phyloP scores from a whole-genome alignment of 2,113 vertebrate species.

The Rhegmatorhina hoffmannsi region DNA sequence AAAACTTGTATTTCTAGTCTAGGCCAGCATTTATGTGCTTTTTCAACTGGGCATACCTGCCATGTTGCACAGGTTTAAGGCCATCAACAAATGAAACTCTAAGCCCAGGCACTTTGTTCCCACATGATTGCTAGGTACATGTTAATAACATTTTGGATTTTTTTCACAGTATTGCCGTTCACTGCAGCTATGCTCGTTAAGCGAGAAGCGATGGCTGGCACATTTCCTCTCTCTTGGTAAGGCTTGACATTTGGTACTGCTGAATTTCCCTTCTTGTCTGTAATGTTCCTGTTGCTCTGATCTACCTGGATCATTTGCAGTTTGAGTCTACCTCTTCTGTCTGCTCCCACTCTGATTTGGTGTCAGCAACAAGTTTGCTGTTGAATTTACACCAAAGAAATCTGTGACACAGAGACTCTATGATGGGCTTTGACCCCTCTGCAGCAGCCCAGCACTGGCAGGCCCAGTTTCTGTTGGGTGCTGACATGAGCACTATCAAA shows the following conservation, averaged over 20 bases:
- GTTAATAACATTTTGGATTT: background rate
- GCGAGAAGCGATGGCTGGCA: accelerated
- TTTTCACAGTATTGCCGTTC: background rate
- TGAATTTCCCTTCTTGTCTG: background rate
- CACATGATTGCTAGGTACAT: background rate
- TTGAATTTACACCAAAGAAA: background rate
- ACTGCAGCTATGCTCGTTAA: background rate
- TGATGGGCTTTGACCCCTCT: accelerated
- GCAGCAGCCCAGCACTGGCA: background rate
- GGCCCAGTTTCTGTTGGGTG: background rate
- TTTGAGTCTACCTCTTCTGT: background rate
- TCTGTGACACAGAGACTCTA: background rate
- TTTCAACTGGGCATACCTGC: background rate
- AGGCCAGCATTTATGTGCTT: background rate
- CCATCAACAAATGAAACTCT: background rate
- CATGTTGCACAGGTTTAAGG: background rate
- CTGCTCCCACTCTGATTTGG: background rate
- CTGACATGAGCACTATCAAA: accelerated
- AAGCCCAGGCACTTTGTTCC: background rate
- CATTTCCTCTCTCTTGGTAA: background rate
- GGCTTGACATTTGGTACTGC: background rate
- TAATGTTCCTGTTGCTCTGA: background rate
- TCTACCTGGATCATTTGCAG: background rate
- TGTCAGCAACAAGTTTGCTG: background rate
- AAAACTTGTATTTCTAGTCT: background rate